phyloP scores from a whole-genome alignment of 2,113 vertebrate species.

The Microcebus ravelobensis region DNA sequence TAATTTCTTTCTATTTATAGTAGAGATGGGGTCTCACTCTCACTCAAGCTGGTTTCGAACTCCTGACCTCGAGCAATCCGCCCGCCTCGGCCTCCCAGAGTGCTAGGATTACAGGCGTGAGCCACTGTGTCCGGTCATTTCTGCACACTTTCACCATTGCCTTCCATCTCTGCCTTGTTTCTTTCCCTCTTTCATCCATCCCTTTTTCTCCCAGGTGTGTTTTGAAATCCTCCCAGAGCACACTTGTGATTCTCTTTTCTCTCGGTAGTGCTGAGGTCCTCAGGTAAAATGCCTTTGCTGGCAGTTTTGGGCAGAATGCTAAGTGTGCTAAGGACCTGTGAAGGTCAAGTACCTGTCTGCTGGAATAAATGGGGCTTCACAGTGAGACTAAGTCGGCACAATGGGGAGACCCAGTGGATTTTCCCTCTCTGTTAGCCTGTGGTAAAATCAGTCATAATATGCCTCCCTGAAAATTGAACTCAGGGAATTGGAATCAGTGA shows the following conservation, averaged over 20 bases:
- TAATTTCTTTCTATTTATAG: too few species aligned
- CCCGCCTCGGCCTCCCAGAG: too few species aligned
- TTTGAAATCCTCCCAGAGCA: neutral
- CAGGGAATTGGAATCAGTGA: neutral
- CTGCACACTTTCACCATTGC: neutral
- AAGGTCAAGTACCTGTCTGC: neutral
- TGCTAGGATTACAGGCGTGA: too few species aligned
- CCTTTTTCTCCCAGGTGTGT: neutral
- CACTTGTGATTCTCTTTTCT: neutral
- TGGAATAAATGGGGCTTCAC: neutral
- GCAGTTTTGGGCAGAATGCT: neutral
- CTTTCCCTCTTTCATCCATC: neutral
- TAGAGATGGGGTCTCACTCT: too few species aligned
- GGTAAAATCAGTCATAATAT: neutral
- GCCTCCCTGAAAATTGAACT: neutral
- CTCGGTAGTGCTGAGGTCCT: neutral
- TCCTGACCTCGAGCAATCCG: too few species aligned
- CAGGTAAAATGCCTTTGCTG: neutral
- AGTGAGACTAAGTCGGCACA: neutral
- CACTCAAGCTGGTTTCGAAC: too few species aligned
- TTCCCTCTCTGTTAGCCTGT: neutral
- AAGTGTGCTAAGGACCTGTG: neutral
- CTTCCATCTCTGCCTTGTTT: neutral
- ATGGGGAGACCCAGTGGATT: neutral
- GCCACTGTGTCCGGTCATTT: neutral